Evolutionary conservation across 2,888 invertebrate species (phyloP), one percentile per base, ranked within the genome.

Genomic region (Coleophora deauratella): DNA sequence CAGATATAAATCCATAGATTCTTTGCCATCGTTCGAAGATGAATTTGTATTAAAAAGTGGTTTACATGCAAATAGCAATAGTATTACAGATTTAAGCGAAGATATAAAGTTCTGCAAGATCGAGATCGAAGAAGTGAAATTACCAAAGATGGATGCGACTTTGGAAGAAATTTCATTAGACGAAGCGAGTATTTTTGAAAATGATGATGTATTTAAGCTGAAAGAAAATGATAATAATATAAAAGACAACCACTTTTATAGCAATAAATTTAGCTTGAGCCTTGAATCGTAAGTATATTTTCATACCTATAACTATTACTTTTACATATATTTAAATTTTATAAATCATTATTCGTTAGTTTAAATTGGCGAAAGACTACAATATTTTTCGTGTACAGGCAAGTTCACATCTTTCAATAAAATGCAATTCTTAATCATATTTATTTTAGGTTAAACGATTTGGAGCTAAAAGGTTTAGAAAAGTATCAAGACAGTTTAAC

Each of bases 221-320:
- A 34, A 10, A 6, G n/a, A 55, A 13, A 52, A 52, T 40, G 61
- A 63, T 30, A 55, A 49, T 46, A 49, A 57, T 40, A 62, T 62
- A 34, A 51, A 52, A 41, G 66, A 62, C 41, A 56, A 57, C 38
- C 51, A 46, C 9, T 62, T 71, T 45, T 68, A 72, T 30, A 57
- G 51, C n/a, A 59, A 64, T 2, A 53, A 65, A 14, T 59, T 63
- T 37, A 63, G 51, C 44, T 52, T 59, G 8, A 80, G 79, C 45
- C 47, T 72, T 12, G 82, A 81, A 62, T 81, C 80, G 82, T 82
- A 62, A 76, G 82, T 81, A 46, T n/a, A 15, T 21, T n/a, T n/a
- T n/a, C n/a, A n/a, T n/a, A n/a, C n/a, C n/a, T n/a, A n/a, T n/a
- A n/a, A n/a, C n/a, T n/a, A n/a, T n/a, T n/a, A n/a, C n/a, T n/a